Conservation (phyloP, 64 coral and sea anemone species). For the Pachyseris speciosa region DNA sequence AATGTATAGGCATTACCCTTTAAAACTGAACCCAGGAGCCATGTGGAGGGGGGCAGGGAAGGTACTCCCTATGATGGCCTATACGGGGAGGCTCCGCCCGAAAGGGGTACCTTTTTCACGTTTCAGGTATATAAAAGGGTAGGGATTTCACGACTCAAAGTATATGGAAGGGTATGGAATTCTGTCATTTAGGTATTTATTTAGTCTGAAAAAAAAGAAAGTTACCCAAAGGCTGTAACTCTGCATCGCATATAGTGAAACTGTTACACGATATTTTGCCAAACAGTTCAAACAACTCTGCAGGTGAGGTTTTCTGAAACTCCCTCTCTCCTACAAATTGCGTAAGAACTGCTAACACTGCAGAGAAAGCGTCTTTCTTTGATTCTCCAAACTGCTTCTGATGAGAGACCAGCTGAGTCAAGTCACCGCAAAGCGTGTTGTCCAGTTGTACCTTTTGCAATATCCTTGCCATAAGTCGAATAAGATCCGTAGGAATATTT, state of each 20-base stretch:
- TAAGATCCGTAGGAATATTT: conserved; percentile 72
- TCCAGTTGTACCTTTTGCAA: conserved; percentile 27
- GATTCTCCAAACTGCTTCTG: conserved; percentile 45
- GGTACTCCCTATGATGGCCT: too few species aligned
- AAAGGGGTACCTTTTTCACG: too few species aligned
- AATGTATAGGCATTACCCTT: too few species aligned
- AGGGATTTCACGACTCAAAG: too few species aligned
- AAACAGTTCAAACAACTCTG: conserved; percentile 83
- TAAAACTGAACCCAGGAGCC: too few species aligned
- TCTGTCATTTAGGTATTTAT: too few species aligned
- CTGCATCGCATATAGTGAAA: conserved; percentile 95
- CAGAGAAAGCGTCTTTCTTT: conserved; percentile 74
- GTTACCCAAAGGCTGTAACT: conserved; percentile 87
- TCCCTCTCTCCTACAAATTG: conserved; percentile 54
- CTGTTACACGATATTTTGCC: conserved; percentile 93
- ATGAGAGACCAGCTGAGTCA: conserved; percentile 66
- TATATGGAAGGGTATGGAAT: too few species aligned
- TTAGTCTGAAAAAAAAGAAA: not conserved
- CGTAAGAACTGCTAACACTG: conserved; percentile 51
- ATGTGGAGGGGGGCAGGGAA: too few species aligned
- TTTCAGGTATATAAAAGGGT: too few species aligned
- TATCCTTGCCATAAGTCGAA: conserved; percentile 78
- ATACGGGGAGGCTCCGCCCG: too few species aligned
- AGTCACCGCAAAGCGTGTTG: not conserved
- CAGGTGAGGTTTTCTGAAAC: conserved; percentile 19